Evolutionary conservation across 2,888 invertebrate species (phyloP), one percentile per base, ranked within the genome.

Genomic region (Melanostoma mellinum): DNA sequence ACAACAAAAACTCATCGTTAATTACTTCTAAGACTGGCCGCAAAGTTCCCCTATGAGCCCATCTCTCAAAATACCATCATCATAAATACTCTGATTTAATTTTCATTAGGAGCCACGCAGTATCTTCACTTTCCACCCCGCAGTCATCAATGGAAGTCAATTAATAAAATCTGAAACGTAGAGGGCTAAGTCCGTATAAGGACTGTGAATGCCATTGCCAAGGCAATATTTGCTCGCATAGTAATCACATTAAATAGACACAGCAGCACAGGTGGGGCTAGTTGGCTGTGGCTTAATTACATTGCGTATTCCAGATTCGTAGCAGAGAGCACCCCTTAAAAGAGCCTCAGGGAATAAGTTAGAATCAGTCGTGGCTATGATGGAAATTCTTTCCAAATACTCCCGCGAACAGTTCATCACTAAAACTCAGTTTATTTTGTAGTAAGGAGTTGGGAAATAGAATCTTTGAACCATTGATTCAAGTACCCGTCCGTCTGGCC

Each of bases 31-130:
- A 73, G 73, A 61, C 69, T 73, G 6, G 77, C 76, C 81, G 38
- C 81, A 81, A 69, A 33, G n/a, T 9, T 63, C 53, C 73, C 55
- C 0, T 3, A 2, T 9, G 56, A 72, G 30, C 52, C 73, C 78
- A 77, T 73, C 73, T 82, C 69, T 77, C 69, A 63, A 78, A 74
- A 77, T 78, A 73, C 77, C 77, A 74, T 82, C 82, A 77, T 77
- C 73, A 82, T 82, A 82, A 77, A 82, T 82, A 78, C 65, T 69
- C 73, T 78, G 77, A 82, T 82, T 73, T 82, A 78, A 82, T 82
- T 82, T 82, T 82, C 82, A 82, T 82, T 63, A 69, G 63, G 58
- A 48, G 71, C 63, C 65, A 61, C 38, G 48, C 55, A 67, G 38
- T 50, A 6, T n/a, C 42, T 8, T 20, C 33, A 3, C 35, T 52